Percentiles rank a stretch among this genome's conserved stretches.
Conservation (phyloP, 2,888 invertebrate species). For the Ecliptopera silaceata region DNA sequence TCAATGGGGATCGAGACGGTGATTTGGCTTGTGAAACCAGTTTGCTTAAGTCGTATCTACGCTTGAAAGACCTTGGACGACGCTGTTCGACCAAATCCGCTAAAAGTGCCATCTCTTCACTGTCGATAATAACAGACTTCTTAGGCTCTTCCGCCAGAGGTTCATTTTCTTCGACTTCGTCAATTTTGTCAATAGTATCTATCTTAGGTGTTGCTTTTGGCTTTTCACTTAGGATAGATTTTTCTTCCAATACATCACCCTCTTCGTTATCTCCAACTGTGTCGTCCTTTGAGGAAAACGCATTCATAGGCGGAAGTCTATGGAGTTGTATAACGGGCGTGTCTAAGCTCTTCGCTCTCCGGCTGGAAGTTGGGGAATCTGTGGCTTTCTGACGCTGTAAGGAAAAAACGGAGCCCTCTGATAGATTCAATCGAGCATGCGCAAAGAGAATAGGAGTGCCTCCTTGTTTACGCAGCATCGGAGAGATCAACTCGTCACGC, state of each 20-base stretch:
- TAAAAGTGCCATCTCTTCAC: conserved; percentile 81
- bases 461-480: conserved; percentile 87
- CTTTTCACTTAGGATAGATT: conserved; percentile 76
- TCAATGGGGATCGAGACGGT: conserved; percentile 75
- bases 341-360: conserved; percentile 92
- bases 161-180: conserved; percentile 81
- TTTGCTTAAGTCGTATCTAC: conserved; percentile 73
- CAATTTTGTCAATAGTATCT: conserved; percentile 70
- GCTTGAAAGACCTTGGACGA: conserved; percentile 77
- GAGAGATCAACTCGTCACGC: conserved; percentile 87
- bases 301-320: conserved; percentile 90
- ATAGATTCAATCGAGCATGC: conserved; percentile 90
- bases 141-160: conserved; percentile 53
- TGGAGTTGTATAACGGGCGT: conserved; percentile 92
- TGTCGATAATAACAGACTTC: conserved; percentile 79
- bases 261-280: conserved; percentile 91
- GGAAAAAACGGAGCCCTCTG: conserved; percentile 92
- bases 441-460: conserved; percentile 91
- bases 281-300: conserved; percentile 94
- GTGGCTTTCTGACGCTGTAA: conserved; percentile 90
- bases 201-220: conserved; percentile 52
- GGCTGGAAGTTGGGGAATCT: conserved; percentile 87
- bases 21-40: conserved; percentile 67
- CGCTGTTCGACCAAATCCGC: conserved; percentile 80
- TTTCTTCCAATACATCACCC: conserved; percentile 84